phyloP scores from a whole-genome alignment of 2,797 vertebrate species.

The Anabas testudineus region DNA sequence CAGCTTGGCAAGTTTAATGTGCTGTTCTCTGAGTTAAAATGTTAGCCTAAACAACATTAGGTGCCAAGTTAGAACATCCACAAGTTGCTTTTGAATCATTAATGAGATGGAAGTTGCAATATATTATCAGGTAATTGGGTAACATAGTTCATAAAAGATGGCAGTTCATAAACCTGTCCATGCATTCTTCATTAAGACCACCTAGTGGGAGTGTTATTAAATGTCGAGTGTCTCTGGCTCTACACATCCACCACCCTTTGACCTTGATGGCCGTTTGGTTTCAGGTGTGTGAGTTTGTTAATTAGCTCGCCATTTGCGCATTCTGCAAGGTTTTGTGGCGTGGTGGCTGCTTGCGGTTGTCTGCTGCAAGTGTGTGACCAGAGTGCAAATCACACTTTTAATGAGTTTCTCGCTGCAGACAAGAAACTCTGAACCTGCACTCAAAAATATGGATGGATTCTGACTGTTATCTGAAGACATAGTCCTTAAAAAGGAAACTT shows the following conservation, averaged over 20 bases:
- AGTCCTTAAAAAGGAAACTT: constrained; percentile 26
- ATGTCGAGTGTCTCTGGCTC: constrained; percentile 43
- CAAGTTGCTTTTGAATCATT: constrained; percentile 37
- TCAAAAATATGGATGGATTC: constrained; percentile 45
- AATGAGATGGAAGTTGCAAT: constrained; percentile 32
- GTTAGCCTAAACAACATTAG: constrained; percentile 35
- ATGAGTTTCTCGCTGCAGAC: constrained; percentile 62
- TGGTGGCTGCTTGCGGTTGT: constrained; percentile 58
- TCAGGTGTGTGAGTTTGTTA: constrained; percentile 64
- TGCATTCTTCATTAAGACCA: constrained; percentile 59
- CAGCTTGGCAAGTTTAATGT: constrained; percentile 22
- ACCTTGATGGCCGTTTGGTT: constrained; percentile 59
- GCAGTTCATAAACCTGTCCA: constrained; percentile 40
- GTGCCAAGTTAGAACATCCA: constrained; percentile 19
- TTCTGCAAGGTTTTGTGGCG: constrained; percentile 64
- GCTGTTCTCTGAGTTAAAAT: constrained; percentile 12
- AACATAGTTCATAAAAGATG: constrained; percentile 53
- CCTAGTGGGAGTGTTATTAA: constrained; percentile 47
- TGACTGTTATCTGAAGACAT: too few species aligned
- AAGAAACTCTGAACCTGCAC: constrained; percentile 38
- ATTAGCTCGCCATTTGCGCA: constrained; percentile 73
- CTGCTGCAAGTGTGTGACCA: constrained; percentile 60
- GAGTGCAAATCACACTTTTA: constrained; percentile 74
- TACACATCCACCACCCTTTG: constrained; percentile 55
- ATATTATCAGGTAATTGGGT: constrained; percentile 54